phyloP scores from a whole-genome alignment of 2,888 invertebrate species.

The Drosophila yooni region DNA sequence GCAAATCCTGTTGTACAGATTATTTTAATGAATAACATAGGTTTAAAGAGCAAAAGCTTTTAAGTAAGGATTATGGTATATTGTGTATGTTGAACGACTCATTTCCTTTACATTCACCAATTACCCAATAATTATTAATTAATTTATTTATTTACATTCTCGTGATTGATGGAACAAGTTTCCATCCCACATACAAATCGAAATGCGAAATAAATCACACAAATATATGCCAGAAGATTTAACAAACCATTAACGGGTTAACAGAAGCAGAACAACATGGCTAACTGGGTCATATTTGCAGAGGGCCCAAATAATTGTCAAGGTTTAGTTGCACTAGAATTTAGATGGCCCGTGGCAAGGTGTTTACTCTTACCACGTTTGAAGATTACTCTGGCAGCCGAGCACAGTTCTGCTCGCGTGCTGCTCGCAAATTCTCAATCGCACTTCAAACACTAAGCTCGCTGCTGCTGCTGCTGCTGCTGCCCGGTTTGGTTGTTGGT shows the following conservation, averaged over 20 bases:
- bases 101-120: no score
- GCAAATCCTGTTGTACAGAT: neutral
- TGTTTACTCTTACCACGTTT: conserved; percentile 33
- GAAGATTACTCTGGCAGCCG: conserved; percentile 33
- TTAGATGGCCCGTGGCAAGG: conserved; percentile 39
- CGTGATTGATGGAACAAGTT: neutral
- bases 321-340: conserved; percentile 26
- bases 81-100: no score
- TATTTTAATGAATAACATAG: neutral
- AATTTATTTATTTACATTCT: no score
- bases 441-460: conserved; percentile 58
- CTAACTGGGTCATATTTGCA: conserved; percentile 24
- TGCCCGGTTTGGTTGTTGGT: conserved; percentile 31
- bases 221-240: neutral
- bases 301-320: conserved; percentile 29
- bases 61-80: no score
- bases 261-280: neutral
- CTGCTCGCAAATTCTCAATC: conserved; percentile 68
- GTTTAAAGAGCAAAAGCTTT: neutral
- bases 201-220: neutral
- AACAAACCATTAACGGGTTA: neutral
- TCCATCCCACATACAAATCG: neutral
- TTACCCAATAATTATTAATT: no score
- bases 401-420: conserved; percentile 5
- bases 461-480: conserved; percentile 9